Base-by-base conservation (phyloP, 2,888 invertebrate species). In the Drosophila affinis region DNA sequence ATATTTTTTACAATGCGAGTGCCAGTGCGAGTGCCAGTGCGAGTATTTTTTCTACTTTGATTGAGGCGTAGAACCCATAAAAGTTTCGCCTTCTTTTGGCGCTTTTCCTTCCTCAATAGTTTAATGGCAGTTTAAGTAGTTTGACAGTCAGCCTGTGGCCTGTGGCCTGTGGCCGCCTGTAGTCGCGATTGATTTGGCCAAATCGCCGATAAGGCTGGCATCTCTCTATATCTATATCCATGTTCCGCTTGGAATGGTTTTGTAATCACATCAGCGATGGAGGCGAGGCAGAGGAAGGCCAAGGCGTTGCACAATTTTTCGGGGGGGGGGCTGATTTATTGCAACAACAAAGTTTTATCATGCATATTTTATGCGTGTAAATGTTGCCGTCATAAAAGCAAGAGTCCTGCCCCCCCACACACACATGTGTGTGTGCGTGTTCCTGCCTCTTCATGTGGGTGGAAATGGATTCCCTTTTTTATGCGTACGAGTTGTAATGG, bases 101-200 rank as follows among this genome's bases (percentile, higher is more conserved):
- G 47, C 67, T 67, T 67, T 78, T 82, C 62, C 68, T 72, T 77
- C 75, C 65, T 75, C 78, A 75, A 89, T 89, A 90, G 88, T 89
- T 90, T 90, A 90, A 90, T 91, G 90, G 89, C 90, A 90, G 90
- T 90, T 90, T 90, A 89, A 90, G 83, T 87, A 80, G 83, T 88
- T 83, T 85, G 87, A 79, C 77, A 73, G 78, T 72, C 59, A 21
- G 46, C n/a, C n/a, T n/a, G n/a, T n/a, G n/a, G n/a, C n/a, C n/a
- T n/a, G n/a, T n/a, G n/a, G n/a, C n/a, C n/a, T n/a, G n/a, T n/a
- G n/a, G n/a, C 54, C 60, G 46, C 54, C 60, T 48, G 45, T 21
- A 62, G 24, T 39, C 21, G 48, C 18, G 52, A 65, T 67, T 29
- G 52, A 62, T 70, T 72, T 63, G 44, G 47, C 57, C 53, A 48